Base-by-base conservation (phyloP, 2,113 vertebrate species). In the Podarcis cretensis region DNA sequence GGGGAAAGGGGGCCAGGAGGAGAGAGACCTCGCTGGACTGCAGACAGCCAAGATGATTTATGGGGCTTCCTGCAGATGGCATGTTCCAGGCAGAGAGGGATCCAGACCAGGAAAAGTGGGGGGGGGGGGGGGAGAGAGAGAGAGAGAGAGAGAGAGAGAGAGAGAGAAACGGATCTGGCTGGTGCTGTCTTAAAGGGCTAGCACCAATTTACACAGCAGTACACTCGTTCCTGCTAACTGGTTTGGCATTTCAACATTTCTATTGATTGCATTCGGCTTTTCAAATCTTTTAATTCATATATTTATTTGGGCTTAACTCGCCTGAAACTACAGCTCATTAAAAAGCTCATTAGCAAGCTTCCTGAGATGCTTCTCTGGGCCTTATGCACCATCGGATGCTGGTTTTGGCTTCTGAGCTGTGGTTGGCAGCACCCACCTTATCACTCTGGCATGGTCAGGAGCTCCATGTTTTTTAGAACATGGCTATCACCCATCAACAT, bases 271-370 rank as follows among this genome's bases (percentile, higher is more conserved):
- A 93, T 89, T 93, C 48, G 69, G 91, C 85, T 89, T 86, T 93
- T 94, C 87, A 92, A 94, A 94, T 93, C 94, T 95, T 94, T 16
- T 94, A 86, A 94, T 92, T 95, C 91, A 92, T 92, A 90, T 78
- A 90, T 92, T 95, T 95, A 93, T 93, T 95, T 76, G 91, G 91
- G 93, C 89, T 92, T 94, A 91, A 87, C 86, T 90, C 32, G 90
- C 83, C 83, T 93, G 87, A 88, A 75, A 92, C 90, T 81, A 82
- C 89, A 91, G 90, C 89, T 94, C 92, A 94, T 96, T 95, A 94
- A 94, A 95, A 95, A 94, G 83, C 93, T 95, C 92, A 88, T 95
- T 95, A 95, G 89, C 48, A 91, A 89, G 89, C 92, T 88, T 91
- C 91, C 94, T 86, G 90, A 92, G 92, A 87, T 35, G 85, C 65